A percentile compares a stretch with the other conserved stretches of the same genome.
Conservation (phyloP, 2,888 invertebrate genomes). For the Caenorhabditis wallacei region DNA sequence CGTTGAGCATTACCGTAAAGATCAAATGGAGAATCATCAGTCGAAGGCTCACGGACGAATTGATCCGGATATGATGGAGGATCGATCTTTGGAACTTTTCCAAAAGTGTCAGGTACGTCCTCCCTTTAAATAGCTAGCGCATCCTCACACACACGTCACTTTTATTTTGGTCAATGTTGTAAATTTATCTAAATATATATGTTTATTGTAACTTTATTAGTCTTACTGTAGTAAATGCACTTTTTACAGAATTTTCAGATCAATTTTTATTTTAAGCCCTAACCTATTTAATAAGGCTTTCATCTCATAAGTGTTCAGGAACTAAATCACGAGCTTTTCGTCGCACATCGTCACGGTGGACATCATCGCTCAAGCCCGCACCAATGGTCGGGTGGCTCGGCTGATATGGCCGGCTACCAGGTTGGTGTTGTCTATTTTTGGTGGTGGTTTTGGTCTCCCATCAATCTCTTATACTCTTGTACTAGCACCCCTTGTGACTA, state of each 20-base stretch:
- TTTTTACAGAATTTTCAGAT: constrained; percentile 36
- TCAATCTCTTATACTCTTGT: constrained; percentile 9
- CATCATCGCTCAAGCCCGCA: constrained; percentile 54
- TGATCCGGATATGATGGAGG: constrained; percentile 82
- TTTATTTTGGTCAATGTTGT: constrained; percentile 54
- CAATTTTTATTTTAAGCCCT: background rate
- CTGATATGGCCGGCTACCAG: constrained; percentile 59
- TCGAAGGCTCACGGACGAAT: constrained; percentile 81
- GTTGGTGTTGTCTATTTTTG: constrained; percentile 52
- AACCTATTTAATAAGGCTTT: too few relatives aligned
- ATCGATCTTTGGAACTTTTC: constrained; percentile 79
- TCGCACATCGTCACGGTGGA: constrained; percentile 66
- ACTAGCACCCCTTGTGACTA: background rate
- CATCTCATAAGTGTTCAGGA: too few relatives aligned
- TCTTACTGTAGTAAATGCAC: background rate
- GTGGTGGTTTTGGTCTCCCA: constrained; percentile 39
- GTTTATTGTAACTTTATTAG: constrained; percentile 13
- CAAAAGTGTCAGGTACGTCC: constrained; percentile 75
- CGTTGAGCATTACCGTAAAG: constrained; percentile 82
- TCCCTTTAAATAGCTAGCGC: background rate
- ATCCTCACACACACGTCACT: constrained; percentile 19
- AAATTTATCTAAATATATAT: constrained; percentile 27
- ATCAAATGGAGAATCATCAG: constrained; percentile 83
- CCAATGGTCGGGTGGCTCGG: constrained; percentile 58
- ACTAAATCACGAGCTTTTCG: constrained; percentile 73